Evolutionary conservation across 2,113 vertebrate genomes (phyloP).

Genomic region (Gymnorhina tibicen): DNA sequence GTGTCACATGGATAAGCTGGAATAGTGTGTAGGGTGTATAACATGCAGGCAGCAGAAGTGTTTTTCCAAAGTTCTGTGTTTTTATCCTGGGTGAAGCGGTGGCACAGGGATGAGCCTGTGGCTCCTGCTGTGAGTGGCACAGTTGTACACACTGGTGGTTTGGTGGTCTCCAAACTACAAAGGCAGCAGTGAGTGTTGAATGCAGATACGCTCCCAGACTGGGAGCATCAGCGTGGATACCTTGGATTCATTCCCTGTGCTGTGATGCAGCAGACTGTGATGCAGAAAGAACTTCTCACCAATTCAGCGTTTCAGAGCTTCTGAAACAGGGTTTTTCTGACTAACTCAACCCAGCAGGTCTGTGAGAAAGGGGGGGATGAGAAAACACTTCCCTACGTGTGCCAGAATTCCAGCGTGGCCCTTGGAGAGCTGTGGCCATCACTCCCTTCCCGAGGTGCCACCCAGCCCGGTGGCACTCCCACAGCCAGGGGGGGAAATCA

Average conservation of each 20-base stretch:
- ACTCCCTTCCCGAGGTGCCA: conserved; percentile 53
- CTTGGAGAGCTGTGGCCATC: background rate
- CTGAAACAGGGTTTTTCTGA: background rate
- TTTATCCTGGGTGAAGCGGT: background rate
- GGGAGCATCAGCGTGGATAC: background rate
- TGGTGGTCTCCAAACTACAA: background rate
- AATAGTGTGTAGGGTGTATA: fast-evolving
- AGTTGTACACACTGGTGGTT: fast-evolving
- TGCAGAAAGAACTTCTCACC: background rate
- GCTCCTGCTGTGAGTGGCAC: fast-evolving
- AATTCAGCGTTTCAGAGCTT: background rate
- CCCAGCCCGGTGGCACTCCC: conserved; percentile 55
- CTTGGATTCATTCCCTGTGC: background rate
- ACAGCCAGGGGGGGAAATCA: conserved; percentile 43
- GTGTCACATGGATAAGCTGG: background rate
- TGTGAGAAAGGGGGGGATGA: background rate
- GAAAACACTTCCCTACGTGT: background rate
- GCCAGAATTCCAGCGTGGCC: background rate
- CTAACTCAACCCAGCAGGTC: background rate
- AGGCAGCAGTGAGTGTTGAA: background rate
- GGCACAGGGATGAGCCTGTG: fast-evolving
- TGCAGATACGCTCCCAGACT: background rate
- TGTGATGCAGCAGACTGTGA: background rate
- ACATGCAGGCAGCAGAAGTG: background rate
- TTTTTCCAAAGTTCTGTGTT: background rate